phyloP scores from a whole-genome alignment of 2,797 vertebrate genomes.

The Brachyrhaphis roseni region DNA sequence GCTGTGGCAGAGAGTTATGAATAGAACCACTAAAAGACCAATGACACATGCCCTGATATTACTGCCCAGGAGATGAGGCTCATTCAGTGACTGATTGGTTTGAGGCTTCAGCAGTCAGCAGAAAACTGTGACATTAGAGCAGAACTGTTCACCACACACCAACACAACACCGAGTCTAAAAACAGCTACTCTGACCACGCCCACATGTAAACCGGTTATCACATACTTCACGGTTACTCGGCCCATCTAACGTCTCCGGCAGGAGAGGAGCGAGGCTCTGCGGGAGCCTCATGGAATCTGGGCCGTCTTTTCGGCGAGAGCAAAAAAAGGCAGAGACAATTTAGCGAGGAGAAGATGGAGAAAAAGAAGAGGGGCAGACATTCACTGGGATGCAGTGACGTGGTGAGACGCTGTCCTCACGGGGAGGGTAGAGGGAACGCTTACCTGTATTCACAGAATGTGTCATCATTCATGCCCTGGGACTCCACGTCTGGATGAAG shows the following conservation, averaged over 20 bases:
- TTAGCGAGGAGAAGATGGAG: conserved; percentile 37
- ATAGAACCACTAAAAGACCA: conserved; percentile 70
- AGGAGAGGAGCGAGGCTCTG: conserved; percentile 61
- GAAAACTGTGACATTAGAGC: conserved; percentile 42
- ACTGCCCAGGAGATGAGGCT: conserved; percentile 68
- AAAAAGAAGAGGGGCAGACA: conserved; percentile 22
- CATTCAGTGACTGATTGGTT: conserved; percentile 78
- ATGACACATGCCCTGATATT: conserved; percentile 72
- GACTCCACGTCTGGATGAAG: conserved; percentile 95
- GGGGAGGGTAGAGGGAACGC: conserved; percentile 25
- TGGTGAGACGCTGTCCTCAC: conserved; percentile 31
- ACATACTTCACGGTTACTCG: conserved; percentile 74
- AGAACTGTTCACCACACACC: conserved; percentile 46
- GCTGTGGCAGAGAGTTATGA: conserved; percentile 55
- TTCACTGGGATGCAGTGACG: conserved; percentile 26
- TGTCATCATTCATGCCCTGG: conserved; percentile 96
- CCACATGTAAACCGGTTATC: conserved; percentile 72
- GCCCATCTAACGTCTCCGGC: conserved; percentile 68
- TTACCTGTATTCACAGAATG: conserved; percentile 99
- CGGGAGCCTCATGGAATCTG: conserved; percentile 56
- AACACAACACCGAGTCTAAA: conserved; percentile 42
- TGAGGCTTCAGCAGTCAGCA: conserved; percentile 55
- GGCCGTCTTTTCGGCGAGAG: conserved; percentile 75
- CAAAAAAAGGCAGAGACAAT: conserved; percentile 59
- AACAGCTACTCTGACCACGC: conserved; percentile 48